Percentiles rank a stretch among this genome's conserved stretches.
phyloP scores from a whole-genome alignment of 2,797 vertebrate species.

The Paramormyrops hopkinsi region DNA sequence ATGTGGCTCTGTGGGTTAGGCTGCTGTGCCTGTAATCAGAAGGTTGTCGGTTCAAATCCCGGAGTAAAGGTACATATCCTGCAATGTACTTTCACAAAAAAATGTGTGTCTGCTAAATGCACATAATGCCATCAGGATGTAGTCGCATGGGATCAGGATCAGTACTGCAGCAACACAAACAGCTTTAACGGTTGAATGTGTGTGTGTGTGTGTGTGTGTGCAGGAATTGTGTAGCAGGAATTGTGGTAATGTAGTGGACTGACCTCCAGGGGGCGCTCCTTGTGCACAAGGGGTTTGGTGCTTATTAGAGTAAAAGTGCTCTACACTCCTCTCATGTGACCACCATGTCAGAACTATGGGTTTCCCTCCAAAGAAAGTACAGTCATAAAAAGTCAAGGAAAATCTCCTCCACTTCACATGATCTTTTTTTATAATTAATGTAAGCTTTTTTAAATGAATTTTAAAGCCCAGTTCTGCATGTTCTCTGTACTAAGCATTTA shows the following conservation, averaged over 20 bases:
- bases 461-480: conserved; percentile 23
- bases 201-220: background rate
- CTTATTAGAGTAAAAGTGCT: background rate
- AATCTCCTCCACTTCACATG: conserved; percentile 22
- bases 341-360: background rate
- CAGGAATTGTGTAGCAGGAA: background rate
- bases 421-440: conserved; percentile 16
- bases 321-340: background rate
- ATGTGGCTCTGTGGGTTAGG: background rate
- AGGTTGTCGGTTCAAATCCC: background rate
- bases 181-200: background rate
- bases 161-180: background rate
- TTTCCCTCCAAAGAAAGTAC: conserved; percentile 35
- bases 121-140: background rate
- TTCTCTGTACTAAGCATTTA: conserved; percentile 8
- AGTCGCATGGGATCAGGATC: background rate
- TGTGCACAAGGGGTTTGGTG: background rate
- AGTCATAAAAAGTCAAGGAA: conserved; percentile 59
- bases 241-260: background rate
- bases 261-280: background rate
- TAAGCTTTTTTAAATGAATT: conserved; percentile 19
- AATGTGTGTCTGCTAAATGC: background rate
- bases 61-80: background rate
- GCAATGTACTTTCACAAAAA: background rate
- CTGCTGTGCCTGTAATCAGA: background rate